Conservation (phyloP, 2,113 vertebrate species). For the Nibea coibor region DNA sequence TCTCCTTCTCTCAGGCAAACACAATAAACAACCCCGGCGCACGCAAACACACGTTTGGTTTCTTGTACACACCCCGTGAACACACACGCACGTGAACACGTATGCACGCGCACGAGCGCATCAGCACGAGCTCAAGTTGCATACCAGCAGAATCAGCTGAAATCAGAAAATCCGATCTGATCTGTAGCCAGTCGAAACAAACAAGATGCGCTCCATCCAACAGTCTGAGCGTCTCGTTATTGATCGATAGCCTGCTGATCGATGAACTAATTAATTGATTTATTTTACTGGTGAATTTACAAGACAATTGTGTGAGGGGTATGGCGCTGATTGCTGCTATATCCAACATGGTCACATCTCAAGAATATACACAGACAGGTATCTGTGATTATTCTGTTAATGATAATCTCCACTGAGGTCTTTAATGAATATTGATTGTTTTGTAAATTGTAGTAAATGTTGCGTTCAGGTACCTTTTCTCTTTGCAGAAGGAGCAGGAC, state of each 20-base stretch:
- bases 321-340: not conserved
- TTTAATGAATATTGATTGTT: not conserved
- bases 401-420: not conserved
- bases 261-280: not conserved
- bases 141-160: constrained; percentile 31
- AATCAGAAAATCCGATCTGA: constrained; percentile 9
- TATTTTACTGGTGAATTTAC: not conserved
- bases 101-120: not conserved
- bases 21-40: no score
- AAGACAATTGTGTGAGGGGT: not conserved
- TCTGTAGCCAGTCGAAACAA: not conserved
- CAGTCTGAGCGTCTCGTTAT: not conserved
- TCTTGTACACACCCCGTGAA: not conserved
- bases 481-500: constrained; percentile 42
- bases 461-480: constrained; percentile 45
- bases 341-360: not conserved
- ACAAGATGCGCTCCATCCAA: not conserved
- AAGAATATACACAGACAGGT: not conserved
- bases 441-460: not conserved
- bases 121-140: constrained; percentile 1
- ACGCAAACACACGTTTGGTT: no score
- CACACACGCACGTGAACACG: not conserved
- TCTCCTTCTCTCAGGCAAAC: no score
- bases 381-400: no score
- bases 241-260: not conserved